A percentile compares a stretch with the other conserved stretches of the same genome.
phyloP scores from a whole-genome alignment of 2,888 invertebrate species.

The Drosophila quinaria region DNA sequence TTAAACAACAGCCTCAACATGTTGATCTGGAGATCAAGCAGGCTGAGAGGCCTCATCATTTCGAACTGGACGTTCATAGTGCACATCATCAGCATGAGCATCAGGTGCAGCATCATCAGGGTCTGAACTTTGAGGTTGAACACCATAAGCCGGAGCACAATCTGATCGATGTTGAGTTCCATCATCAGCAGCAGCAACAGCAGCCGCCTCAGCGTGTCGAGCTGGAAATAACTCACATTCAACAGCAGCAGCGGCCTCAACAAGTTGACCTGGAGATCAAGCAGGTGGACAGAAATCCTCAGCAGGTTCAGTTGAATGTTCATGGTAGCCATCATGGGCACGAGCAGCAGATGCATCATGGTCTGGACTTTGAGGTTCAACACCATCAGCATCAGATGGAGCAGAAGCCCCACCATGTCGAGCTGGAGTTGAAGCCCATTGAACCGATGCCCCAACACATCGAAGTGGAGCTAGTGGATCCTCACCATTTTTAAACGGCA shows the following conservation, averaged over 20 bases:
- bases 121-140: conserved; percentile 3
- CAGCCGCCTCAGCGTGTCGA: conserved; percentile 17
- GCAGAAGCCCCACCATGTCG: neutral
- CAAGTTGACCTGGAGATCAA: neutral
- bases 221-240: conserved; percentile 1
- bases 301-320: neutral
- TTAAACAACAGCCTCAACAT: conserved; percentile 1
- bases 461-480: conserved; percentile 7
- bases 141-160: neutral
- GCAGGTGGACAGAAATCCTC: neutral
- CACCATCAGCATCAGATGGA: conserved; percentile 1
- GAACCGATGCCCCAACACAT: conserved; percentile 8
- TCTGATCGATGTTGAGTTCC: neutral
- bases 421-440: neutral
- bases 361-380: neutral
- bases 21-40: conserved; percentile 17
- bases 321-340: conserved; percentile 3
- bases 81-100: conserved; percentile 5
- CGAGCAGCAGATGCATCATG: conserved; percentile 1
- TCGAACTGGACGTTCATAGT: conserved; percentile 22
- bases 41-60: conserved; percentile 6
- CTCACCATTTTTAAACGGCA: neutral
- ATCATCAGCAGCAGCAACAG: neutral
- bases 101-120: conserved; percentile 10
- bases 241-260: conserved; percentile 10